Evolutionary conservation across 2,113 vertebrate species (phyloP).

Genomic region (Syngnathus scovelli): DNA sequence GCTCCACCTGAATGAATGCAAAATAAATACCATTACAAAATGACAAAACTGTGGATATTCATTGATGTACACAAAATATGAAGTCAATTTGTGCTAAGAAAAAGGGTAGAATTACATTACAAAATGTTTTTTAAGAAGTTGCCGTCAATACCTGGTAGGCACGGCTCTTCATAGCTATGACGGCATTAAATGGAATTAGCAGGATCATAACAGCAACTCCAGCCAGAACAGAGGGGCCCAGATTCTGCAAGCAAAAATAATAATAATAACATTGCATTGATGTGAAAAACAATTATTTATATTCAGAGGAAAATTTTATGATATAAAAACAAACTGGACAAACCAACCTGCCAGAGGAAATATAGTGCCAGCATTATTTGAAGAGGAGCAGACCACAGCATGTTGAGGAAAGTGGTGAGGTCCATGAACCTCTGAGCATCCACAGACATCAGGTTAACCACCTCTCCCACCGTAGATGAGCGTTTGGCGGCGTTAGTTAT

Average conservation of each 20-base stretch:
- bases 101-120: neutral
- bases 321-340: neutral
- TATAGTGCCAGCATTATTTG: slow-evolving; percentile 88
- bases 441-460: slow-evolving; percentile 96
- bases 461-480: slow-evolving; percentile 85
- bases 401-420: slow-evolving; percentile 81
- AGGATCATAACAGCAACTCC: slow-evolving; percentile 90
- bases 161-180: slow-evolving; percentile 86
- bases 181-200: slow-evolving; percentile 89
- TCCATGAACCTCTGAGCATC: slow-evolving; percentile 93
- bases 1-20: slow-evolving; percentile 75
- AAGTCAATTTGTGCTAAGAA: neutral
- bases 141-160: slow-evolving; percentile 78
- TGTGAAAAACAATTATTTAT: neutral
- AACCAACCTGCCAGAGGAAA: slow-evolving; percentile 89
- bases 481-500: slow-evolving; percentile 90
- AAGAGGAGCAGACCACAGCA: slow-evolving; percentile 94
- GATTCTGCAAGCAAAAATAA: slow-evolving; percentile 62
- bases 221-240: slow-evolving; percentile 86
- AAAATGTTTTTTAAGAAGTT: neutral
- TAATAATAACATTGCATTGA: neutral
- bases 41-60: neutral
- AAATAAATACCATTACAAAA: neutral
- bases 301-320: neutral
- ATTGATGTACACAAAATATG: neutral